Conservation (phyloP, 2,113 vertebrate genomes). For the Onychostruthus taczanowskii region DNA sequence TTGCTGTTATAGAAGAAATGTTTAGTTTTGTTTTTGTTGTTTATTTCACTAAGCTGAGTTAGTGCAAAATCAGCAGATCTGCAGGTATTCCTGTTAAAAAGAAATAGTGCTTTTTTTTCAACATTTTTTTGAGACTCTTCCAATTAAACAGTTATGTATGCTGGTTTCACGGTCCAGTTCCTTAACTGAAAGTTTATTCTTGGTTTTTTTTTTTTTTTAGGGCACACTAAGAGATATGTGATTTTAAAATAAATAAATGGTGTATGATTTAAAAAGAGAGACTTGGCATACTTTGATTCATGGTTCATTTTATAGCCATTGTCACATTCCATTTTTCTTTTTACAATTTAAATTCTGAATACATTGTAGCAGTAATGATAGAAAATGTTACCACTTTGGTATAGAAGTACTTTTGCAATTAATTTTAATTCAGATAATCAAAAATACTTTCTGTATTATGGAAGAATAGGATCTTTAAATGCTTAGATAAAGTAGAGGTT, state of each 20-base stretch:
- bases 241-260: not conserved
- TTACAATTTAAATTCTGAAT: not conserved
- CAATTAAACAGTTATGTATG: not conserved
- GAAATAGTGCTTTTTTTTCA: not conserved
- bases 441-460: not conserved
- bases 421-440: not conserved
- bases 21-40: rapidly evolving
- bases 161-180: not conserved
- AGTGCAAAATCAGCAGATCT: not conserved
- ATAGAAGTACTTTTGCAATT: not conserved
- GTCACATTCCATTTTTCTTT: not conserved
- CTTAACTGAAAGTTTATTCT: not conserved
- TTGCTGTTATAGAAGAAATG: not conserved
- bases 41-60: not conserved
- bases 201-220: not conserved
- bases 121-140: not conserved
- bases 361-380: not conserved
- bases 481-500: not conserved
- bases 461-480: not conserved
- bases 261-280: not conserved
- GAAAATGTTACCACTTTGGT: not conserved
- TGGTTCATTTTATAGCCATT: not conserved
- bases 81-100: not conserved
- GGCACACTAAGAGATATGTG: not conserved
- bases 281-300: not conserved